These are phyloP conservation scores for Caradrina clavipalpis DNA, from an alignment of 2,888 invertebrate genomes.

Conservation along the genomic window DNA sequence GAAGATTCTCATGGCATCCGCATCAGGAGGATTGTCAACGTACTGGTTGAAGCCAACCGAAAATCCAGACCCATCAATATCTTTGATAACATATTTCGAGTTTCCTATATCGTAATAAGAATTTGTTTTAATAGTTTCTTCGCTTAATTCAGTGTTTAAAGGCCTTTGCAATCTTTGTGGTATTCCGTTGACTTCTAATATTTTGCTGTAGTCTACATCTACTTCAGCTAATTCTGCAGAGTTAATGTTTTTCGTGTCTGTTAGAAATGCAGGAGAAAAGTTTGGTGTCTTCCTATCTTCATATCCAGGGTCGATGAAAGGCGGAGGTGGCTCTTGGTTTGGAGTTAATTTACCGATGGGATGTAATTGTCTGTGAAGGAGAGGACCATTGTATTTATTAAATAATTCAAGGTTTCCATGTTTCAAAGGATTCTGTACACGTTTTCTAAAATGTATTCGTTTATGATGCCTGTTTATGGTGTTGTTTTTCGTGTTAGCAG, in stretches of 20 bases:
- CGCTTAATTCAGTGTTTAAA: conserved; percentile 70
- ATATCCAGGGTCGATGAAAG: conserved; percentile 63
- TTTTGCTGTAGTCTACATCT: conserved; percentile 76
- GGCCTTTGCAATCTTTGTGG: conserved; percentile 82
- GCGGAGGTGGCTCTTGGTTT: conserved; percentile 55
- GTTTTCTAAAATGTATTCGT: conserved; percentile 77
- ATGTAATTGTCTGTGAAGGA: conserved; percentile 73
- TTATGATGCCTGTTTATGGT: conserved; percentile 64
- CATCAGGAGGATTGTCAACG: conserved; percentile 80
- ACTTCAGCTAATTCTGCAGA: conserved; percentile 80
- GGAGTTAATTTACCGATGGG: conserved; percentile 75
- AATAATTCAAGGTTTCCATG: conserved; percentile 53
- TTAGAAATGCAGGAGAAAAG: conserved; percentile 73
- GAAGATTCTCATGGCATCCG: conserved; percentile 80
- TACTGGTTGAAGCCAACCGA: conserved; percentile 85
- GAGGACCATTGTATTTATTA: conserved; percentile 65
- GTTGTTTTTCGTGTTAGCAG: conserved; percentile 31
- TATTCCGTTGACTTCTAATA: conserved; percentile 72
- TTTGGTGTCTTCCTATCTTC: conserved; percentile 70
- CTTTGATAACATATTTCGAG: conserved; percentile 79
- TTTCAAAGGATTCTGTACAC: conserved; percentile 78
- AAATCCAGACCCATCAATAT: conserved; percentile 83
- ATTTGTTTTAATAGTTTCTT: conserved; percentile 60
- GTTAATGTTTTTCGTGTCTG: conserved; percentile 76
- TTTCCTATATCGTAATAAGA: conserved; percentile 73